Evolutionary conservation across 2,888 invertebrate species (phyloP), one percentile per base, ranked within the genome.

Genomic region (Linnaemya tessellans): DNA sequence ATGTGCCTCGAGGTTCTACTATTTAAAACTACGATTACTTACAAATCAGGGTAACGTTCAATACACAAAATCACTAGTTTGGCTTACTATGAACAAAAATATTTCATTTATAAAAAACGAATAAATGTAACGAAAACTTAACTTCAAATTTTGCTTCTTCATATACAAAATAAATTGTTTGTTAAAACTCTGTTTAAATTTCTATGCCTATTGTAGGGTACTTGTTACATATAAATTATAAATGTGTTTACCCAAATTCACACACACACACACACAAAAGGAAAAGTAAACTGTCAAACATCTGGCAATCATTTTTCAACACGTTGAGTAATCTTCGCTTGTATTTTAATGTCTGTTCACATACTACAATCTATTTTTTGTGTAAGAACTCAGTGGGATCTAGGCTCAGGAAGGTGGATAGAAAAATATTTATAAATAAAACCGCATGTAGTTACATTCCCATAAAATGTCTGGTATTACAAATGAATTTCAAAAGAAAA

Each of bases 261-360:
- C 1, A 51, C 5, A 30, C 2, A 30, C 2, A 51, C 7, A 41
- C 49, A 22, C n/a, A 54, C 3, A 58, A 58, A 18, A 20, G 9
- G 13, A 41, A 41, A 13, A 41, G 1, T 18, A 18, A 65, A 71
- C 65, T 60, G 70, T 73, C 64, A 64, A 64, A 56, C 84, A 84
- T 71, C 38, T 80, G 84, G 58, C 65, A 77, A 80, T 51, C 60
- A 84, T 80, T 80, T 84, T 67, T 84, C 84, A 80, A 70, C 84
- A 84, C 75, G 18, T 54, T 67, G 41, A 18, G 13, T 22, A 68
- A 60, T 60, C 49, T 38, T 3, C 1, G n/a, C 11, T 51, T 35
- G 7, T 22, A 13, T 60, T 49, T 71, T 9, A 10, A 0, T 56
- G n/a, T 60, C 9, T 62, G 15, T 18, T 43, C 15, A 8, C 38